Percentiles rank a stretch among this genome's conserved stretches.
These are phyloP conservation scores for Platycheirus albimanus DNA, from an alignment of 2,888 invertebrate species.

Conservation along the genomic window DNA sequence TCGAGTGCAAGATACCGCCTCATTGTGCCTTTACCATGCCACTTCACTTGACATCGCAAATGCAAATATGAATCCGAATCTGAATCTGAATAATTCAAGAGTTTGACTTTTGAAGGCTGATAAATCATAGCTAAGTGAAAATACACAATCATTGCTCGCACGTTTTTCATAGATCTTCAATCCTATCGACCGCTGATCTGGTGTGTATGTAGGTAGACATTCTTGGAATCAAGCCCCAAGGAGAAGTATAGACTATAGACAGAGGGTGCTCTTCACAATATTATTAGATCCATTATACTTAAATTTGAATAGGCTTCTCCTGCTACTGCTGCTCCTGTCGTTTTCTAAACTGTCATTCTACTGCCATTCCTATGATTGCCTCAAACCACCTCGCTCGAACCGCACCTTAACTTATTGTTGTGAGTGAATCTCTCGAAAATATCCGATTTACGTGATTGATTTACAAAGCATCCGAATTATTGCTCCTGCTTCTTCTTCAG, in stretches of 20 bases:
- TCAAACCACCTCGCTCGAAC: conserved; percentile 54
- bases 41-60: conserved; percentile 64
- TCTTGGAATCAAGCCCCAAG: conserved; percentile 52
- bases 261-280: conserved; percentile 47
- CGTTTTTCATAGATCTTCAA: conserved; percentile 37
- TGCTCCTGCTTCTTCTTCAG: conserved; percentile 15
- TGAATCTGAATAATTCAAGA: conserved; percentile 69
- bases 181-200: conserved; percentile 33
- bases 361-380: conserved; percentile 50
- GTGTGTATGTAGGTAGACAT: too few species aligned
- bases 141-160: conserved; percentile 42
- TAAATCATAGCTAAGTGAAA: conserved; percentile 65
- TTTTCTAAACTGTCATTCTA: conserved; percentile 32
- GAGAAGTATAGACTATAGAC: too few species aligned
- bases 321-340: conserved; percentile 22
- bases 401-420: conserved; percentile 52
- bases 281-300: conserved; percentile 49
- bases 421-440: conserved; percentile 43
- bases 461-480: conserved; percentile 51
- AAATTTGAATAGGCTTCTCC: conserved; percentile 4
- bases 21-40: not conserved
- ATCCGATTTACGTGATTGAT: conserved; percentile 72
- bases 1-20: conserved; percentile 37
- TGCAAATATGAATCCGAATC: conserved; percentile 61
- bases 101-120: conserved; percentile 42